A percentile compares a stretch with the other conserved stretches of the same genome.
These are phyloP conservation scores for Zingel zingel DNA, from an alignment of 2,113 vertebrate genomes.

Conservation along the genomic window DNA sequence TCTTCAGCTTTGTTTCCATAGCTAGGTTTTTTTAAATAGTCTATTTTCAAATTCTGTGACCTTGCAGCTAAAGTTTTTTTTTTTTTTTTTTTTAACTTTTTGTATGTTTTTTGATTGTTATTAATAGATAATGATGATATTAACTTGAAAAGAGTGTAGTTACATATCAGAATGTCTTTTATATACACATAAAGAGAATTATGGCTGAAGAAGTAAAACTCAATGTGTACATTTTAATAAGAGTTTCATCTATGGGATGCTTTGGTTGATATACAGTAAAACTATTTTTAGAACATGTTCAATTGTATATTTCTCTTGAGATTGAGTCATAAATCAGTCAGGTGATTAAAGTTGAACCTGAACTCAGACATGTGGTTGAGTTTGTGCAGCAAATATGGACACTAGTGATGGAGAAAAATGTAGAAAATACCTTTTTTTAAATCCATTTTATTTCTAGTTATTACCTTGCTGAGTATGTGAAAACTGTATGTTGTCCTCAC, in stretches of 20 bases:
- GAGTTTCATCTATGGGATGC: background rate
- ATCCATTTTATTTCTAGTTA: background rate
- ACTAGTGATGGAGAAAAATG: no score
- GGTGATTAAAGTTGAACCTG: background rate
- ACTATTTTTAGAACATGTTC: background rate
- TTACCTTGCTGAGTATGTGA: background rate
- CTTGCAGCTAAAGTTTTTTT: no score
- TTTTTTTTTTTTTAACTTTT: no score
- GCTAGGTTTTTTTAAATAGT: no score
- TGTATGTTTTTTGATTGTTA: no score
- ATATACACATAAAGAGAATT: background rate
- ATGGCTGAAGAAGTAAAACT: no score
- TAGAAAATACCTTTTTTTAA: no score
- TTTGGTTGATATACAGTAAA: no score
- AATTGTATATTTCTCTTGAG: background rate
- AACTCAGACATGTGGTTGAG: background rate
- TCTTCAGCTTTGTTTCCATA: background rate
- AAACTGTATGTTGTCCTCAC: background rate
- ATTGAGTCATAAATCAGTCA: background rate
- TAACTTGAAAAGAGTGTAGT: no score
- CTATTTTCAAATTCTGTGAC: no score
- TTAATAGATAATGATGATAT: no score
- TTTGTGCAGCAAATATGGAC: background rate
- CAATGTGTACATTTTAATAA: background rate
- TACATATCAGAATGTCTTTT: background rate